Conservation (phyloP, 2,888 invertebrate genomes). For the Epinotia bilunana region DNA sequence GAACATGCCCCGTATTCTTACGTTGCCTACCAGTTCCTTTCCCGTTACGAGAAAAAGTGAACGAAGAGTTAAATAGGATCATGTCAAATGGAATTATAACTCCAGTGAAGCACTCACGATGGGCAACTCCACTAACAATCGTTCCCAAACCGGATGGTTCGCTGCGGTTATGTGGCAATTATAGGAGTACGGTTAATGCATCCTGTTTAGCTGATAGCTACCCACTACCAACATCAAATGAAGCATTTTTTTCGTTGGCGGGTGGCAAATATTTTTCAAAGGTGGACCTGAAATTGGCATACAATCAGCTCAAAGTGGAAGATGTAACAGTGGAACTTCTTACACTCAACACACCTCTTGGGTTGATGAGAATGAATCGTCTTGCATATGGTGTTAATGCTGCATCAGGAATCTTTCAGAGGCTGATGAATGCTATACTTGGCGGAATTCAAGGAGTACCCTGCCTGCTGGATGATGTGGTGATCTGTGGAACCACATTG, state of each 20-base stretch:
- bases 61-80: conserved; percentile 24
- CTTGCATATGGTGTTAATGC: conserved; percentile 41
- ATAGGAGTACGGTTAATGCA: conserved; percentile 45
- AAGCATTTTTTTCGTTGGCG: conserved; percentile 35
- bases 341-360: conserved; percentile 13
- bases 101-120: conserved; percentile 44
- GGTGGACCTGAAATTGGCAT: not conserved
- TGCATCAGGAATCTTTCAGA: conserved; percentile 46
- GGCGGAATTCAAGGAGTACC: not conserved
- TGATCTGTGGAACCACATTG: conserved; percentile 32
- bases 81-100: conserved; percentile 4
- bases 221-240: conserved; percentile 44
- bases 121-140: conserved; percentile 45
- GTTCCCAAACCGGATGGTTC: not conserved
- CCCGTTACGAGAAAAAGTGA: conserved; percentile 26
- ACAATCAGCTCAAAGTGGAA: conserved; percentile 37
- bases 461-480: conserved; percentile 41
- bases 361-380: not conserved
- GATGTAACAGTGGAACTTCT: conserved; percentile 43
- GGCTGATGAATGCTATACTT: conserved; percentile 42
- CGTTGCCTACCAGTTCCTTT: conserved; percentile 22
- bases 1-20: conserved; percentile 21
- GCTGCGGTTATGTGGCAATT: conserved; percentile 39
- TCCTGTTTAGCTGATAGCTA: conserved; percentile 39
- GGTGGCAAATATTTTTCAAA: not conserved